phyloP scores from a whole-genome alignment of 2,113 vertebrate genomes.

The Microtus pennsylvanicus region DNA sequence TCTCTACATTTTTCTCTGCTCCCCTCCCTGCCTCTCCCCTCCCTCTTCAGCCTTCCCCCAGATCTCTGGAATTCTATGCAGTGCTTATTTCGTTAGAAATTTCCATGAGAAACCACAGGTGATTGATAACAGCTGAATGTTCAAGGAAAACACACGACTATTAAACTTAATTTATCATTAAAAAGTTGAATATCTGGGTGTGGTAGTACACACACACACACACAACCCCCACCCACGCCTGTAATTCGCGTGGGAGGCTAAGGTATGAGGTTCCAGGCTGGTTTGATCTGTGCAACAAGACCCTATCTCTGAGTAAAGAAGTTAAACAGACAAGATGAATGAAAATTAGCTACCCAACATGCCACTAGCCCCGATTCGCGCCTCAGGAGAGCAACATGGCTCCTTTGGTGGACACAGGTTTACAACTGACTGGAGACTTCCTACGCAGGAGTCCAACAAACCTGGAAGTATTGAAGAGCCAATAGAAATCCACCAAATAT shows the following conservation, averaged over 20 bases:
- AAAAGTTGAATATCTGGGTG: not conserved
- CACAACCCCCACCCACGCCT: not conserved
- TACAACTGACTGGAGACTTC: not conserved
- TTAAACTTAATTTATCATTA: slow-evolving; percentile 6
- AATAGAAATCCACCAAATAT: not conserved
- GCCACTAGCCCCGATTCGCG: no score
- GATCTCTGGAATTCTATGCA: not conserved
- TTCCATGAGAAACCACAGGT: not conserved
- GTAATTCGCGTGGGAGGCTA: not conserved
- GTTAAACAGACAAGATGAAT: not conserved
- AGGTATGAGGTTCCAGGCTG: not conserved
- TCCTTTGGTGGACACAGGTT: slow-evolving; percentile 3
- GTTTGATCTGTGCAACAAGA: not conserved
- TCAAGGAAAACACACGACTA: not conserved
- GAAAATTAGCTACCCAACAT: not conserved
- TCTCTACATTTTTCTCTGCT: no score
- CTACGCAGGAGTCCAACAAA: not conserved
- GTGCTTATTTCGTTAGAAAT: not conserved
- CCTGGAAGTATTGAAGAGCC: not conserved
- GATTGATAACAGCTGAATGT: not conserved
- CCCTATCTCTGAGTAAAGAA: not conserved
- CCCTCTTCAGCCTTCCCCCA: no score
- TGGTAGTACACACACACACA: fast-evolving
- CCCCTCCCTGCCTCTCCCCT: no score
- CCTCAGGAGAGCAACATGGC: not conserved